Evolutionary conservation across 2,797 vertebrate genomes (phyloP), one percentile per base, ranked within the genome.

Genomic region (Phoebastria nigripes): DNA sequence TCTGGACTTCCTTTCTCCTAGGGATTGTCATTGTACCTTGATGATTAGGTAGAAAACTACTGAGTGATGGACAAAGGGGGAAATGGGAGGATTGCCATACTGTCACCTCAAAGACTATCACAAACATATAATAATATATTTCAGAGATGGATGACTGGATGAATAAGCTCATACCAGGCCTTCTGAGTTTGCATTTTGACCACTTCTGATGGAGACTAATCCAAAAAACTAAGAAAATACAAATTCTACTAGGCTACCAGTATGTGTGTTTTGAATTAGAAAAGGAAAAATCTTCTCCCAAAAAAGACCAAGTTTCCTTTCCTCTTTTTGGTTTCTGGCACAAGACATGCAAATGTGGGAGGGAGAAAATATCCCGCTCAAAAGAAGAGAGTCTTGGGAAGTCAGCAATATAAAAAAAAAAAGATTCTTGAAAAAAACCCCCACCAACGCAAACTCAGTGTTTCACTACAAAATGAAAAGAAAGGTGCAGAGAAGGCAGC

Each of bases 261-360:
- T 77, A 17, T 59, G 5, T 31, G 4, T 84, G 22, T 59, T 91
- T 94, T 87, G 37, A 95, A 87, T 73, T 82, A 79, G 54, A 86
- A 90, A 81, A 87, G 47, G n/a, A 85, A 89, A 86, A 81, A 15
- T 28, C 4, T 89, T 70, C 29, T 24, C 31, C 29, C 6, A 0
- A 0, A 67, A 71, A 84, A 76, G 39, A 91, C 17, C 33, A 67
- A 73, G 20, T 91, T 94, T 94, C 51, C 25, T 66, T 94, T 92
- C 67, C 31, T 89, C 11, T 49, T 85, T 87, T 80, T 83, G 72
- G 7, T 94, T 94, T 81, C 91, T 95, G 87, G 76, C 91, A 88
- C 31, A 90, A 93, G 69, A 67, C 52, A 71, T 90, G 61, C 52
- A 94, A 88, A 89, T 93, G 20, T 86, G 15, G 47, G 65, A 86